These are phyloP conservation scores for Taphrorychus bicolor DNA, from an alignment of 2,888 invertebrate species.

Conservation along the genomic window DNA sequence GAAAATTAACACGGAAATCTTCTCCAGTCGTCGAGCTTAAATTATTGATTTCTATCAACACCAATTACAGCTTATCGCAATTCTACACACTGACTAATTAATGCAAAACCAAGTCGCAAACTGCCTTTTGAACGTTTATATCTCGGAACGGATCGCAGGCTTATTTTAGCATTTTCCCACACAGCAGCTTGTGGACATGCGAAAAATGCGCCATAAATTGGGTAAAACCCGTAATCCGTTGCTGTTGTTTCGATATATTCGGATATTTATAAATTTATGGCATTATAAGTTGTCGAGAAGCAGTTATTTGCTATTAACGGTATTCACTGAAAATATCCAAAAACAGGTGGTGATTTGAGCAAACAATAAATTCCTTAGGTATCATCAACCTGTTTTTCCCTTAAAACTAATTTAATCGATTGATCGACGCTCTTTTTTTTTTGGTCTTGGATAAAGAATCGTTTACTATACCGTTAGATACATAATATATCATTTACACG, in stretches of 20 bases:
- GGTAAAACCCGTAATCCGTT: too few relatives aligned
- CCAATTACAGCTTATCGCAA: background rate
- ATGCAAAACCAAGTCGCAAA: background rate
- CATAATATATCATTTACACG: slow-evolving; percentile 27
- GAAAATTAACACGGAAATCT: background rate
- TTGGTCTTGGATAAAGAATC: slow-evolving; percentile 1
- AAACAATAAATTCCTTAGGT: background rate
- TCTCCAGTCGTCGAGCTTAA: background rate
- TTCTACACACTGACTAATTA: background rate
- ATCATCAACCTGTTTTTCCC: background rate
- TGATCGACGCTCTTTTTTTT: slow-evolving; percentile 7
- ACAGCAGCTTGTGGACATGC: background rate
- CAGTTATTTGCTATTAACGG: too few relatives aligned
- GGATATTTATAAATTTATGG: background rate
- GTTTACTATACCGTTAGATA: slow-evolving; percentile 17
- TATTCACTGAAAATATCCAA: too few relatives aligned
- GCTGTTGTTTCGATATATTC: background rate
- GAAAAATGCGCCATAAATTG: background rate
- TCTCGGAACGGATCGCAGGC: background rate
- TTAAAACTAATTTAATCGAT: slow-evolving; percentile 8
- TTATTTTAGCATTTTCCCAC: background rate
- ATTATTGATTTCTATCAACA: background rate
- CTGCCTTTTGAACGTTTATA: background rate
- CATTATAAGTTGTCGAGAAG: too few relatives aligned
- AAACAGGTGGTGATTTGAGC: background rate